Conservation (phyloP, 1,140 invertebrate genomes). For the Apis florea region DNA sequence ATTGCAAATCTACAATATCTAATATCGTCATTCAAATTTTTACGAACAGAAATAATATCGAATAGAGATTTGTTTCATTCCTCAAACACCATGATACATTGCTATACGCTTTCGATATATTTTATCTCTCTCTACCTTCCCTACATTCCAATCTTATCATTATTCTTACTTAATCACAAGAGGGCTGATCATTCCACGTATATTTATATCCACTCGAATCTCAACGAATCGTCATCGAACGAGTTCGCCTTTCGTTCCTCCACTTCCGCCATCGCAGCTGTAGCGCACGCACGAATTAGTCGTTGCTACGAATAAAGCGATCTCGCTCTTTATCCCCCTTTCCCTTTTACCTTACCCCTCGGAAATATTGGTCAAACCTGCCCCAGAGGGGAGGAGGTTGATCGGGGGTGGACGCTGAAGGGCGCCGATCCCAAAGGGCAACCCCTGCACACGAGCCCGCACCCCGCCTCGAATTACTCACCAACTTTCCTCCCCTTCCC, state of each 20-base stretch:
- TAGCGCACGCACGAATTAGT: conserved; percentile 49
- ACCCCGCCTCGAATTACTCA: conserved; percentile 66
- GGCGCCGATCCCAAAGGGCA: conserved; percentile 51
- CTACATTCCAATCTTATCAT: too few species aligned
- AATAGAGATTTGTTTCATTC: too few species aligned
- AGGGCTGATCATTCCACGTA: too few species aligned
- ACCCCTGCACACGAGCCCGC: conserved; percentile 37
- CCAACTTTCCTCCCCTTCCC: conserved; percentile 32
- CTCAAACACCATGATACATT: too few species aligned
- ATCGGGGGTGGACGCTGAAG: conserved; percentile 51
- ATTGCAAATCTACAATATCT: too few species aligned
- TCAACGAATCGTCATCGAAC: background rate
- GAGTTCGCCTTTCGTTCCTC: background rate
- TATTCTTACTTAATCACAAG: too few species aligned
- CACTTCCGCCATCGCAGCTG: conserved; percentile 49
- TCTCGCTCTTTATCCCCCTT: conserved; percentile 1
- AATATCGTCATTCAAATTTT: too few species aligned
- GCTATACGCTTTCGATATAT: too few species aligned
- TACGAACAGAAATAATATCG: too few species aligned
- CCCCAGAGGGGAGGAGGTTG: conserved; percentile 36
- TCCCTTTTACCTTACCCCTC: conserved; percentile 45
- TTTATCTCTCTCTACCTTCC: too few species aligned
- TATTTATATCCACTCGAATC: too few species aligned
- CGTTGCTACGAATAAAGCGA: conserved; percentile 41
- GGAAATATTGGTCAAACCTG: conserved; percentile 64